phyloP scores from a whole-genome alignment of 2,888 invertebrate species.

The Pteria penguin region DNA sequence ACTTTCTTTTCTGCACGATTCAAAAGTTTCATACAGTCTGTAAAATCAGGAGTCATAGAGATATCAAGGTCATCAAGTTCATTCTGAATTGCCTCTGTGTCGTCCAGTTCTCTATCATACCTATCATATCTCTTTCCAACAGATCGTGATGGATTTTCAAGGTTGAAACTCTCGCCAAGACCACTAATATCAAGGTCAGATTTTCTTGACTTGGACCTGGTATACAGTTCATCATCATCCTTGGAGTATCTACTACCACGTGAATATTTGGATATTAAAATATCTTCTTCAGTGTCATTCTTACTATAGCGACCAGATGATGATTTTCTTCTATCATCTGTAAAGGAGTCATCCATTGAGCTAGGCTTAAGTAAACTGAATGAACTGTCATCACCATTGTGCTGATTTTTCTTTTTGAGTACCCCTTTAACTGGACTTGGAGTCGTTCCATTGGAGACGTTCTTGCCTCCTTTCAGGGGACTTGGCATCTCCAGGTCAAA shows the following conservation, averaged over 20 bases:
- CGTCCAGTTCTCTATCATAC: constrained; percentile 56
- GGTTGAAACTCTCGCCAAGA: constrained; percentile 37
- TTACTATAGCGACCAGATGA: constrained; percentile 42
- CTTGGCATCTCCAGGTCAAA: constrained; percentile 75
- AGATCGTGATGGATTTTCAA: constrained; percentile 31
- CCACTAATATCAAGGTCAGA: constrained; percentile 36
- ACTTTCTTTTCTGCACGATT: constrained; percentile 76
- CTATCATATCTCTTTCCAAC: constrained; percentile 34
- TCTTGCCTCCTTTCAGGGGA: constrained; percentile 56
- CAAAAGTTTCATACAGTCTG: constrained; percentile 76
- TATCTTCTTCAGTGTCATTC: constrained; percentile 56
- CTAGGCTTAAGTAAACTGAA: constrained; percentile 56
- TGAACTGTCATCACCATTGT: constrained; percentile 44
- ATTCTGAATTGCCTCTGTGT: constrained; percentile 63
- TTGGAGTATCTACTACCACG: constrained; percentile 24
- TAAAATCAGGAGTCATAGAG: constrained; percentile 75
- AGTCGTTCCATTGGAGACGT: constrained; percentile 44
- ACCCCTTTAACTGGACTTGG: constrained; percentile 61
- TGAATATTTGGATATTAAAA: constrained; percentile 39
- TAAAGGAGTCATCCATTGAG: constrained; percentile 52
- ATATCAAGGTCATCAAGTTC: constrained; percentile 70
- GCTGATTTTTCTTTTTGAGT: constrained; percentile 49
- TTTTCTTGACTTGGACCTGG: constrained; percentile 21
- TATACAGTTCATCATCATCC: constrained; percentile 40
- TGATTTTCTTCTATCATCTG: constrained; percentile 39